These are phyloP conservation scores for Porites divaricata DNA, from an alignment of 92 coral and sea anemone genomes.

Conservation along the genomic window DNA sequence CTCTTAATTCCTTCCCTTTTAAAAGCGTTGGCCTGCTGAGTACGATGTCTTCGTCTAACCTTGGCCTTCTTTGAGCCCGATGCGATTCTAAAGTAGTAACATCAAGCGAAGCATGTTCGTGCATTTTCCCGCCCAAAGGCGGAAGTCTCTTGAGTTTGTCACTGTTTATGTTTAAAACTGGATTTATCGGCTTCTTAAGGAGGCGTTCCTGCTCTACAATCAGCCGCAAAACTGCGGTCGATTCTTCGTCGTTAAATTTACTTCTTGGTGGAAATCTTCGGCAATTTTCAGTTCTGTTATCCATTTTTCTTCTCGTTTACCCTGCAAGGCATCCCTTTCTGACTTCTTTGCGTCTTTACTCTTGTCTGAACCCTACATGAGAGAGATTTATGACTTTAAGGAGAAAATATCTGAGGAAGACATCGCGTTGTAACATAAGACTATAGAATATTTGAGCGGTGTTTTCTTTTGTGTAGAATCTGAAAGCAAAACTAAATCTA, in stretches of 20 bases:
- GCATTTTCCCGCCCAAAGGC: slow-evolving; percentile 62
- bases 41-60: slow-evolving; percentile 56
- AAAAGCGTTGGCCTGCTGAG: slow-evolving; percentile 75
- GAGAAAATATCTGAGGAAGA: background rate
- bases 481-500: background rate
- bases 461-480: background rate
- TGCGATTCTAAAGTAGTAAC: slow-evolving; percentile 51
- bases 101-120: slow-evolving; percentile 62
- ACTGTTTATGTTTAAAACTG: slow-evolving; percentile 78
- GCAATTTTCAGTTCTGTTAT: slow-evolving; percentile 33
- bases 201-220: slow-evolving; percentile 90
- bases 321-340: background rate
- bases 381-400: background rate
- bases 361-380: background rate
- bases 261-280: slow-evolving; percentile 90
- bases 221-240: slow-evolving; percentile 90
- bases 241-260: slow-evolving; percentile 96
- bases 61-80: slow-evolving; percentile 55
- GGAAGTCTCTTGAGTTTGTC: slow-evolving; percentile 84
- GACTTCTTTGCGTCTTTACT: background rate
- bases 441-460: background rate
- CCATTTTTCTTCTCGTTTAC: slow-evolving; percentile 14
- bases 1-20: slow-evolving; percentile 66
- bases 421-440: background rate
- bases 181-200: slow-evolving; percentile 82